A percentile compares a stretch with the other conserved stretches of the same genome.
Evolutionary conservation across 2,888 invertebrate species (phyloP).

Genomic region (Chloroclysta siterata): DNA sequence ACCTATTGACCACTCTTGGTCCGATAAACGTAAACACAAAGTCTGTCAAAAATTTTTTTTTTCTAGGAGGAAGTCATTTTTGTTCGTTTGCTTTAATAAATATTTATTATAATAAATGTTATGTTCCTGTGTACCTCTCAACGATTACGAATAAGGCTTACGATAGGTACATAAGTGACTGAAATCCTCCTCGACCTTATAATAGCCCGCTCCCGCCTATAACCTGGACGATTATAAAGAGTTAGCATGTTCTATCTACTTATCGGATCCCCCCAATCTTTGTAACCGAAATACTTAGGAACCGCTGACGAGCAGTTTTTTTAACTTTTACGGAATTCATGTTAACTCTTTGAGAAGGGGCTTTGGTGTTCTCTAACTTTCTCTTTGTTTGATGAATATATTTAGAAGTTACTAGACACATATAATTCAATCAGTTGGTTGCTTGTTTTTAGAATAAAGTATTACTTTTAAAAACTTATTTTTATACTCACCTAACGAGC

Average conservation of each 20-base stretch:
- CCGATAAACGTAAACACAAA: too few species aligned
- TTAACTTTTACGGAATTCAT: slow-evolving; percentile 65
- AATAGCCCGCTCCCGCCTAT: slow-evolving; percentile 38
- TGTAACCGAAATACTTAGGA: slow-evolving; percentile 68
- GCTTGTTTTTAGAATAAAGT: too few species aligned
- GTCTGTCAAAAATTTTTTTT: too few species aligned
- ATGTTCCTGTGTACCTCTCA: too few species aligned
- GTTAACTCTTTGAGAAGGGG: slow-evolving; percentile 56
- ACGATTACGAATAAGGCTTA: too few species aligned
- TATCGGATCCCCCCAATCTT: slow-evolving; percentile 67
- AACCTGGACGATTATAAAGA: slow-evolving; percentile 43
- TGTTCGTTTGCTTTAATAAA: too few species aligned
- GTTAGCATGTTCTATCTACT: slow-evolving; percentile 61
- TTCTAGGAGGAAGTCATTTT: too few species aligned
- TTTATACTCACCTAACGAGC: too few species aligned
- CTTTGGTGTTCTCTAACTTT: slow-evolving; percentile 35
- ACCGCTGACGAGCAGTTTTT: slow-evolving; percentile 60
- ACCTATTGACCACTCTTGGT: too few species aligned
- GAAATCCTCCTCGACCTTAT: background rate
- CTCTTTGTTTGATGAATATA: slow-evolving; percentile 22
- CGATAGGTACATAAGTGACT: too few species aligned
- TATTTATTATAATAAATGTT: too few species aligned
- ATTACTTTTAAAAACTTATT: too few species aligned
- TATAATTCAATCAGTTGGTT: background rate
- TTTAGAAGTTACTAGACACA: slow-evolving; percentile 8